Conservation (phyloP, 2,888 invertebrate genomes). For the Mongoloraphidia duomilia region DNA sequence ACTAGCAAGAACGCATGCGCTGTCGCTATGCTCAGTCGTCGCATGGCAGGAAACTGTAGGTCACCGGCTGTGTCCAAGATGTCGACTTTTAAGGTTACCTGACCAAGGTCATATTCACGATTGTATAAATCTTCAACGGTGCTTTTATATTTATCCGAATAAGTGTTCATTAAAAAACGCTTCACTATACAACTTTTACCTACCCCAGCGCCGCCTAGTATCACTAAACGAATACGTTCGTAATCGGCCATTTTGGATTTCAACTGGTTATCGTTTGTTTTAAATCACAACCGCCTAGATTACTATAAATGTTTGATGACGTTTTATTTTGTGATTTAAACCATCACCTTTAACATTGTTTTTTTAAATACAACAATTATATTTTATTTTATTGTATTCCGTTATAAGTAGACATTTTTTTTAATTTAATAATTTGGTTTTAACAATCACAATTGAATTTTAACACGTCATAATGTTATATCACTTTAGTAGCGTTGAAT, state of each 20-base stretch:
- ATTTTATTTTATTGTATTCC: no score
- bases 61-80: conserved; percentile 74
- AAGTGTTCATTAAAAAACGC: conserved; percentile 65
- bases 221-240: conserved; percentile 69
- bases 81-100: conserved; percentile 61
- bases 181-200: conserved; percentile 78
- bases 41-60: conserved; percentile 83
- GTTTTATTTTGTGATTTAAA: no score
- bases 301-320: no score
- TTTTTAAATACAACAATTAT: no score
- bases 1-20: conserved; percentile 81
- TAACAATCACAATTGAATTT: no score
- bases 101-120: conserved; percentile 65
- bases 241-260: conserved; percentile 43
- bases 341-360: no score
- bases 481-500: no score
- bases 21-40: conserved; percentile 70
- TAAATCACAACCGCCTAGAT: no score
- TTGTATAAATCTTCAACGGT: conserved; percentile 83
- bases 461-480: no score
- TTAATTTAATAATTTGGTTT: no score
- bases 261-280: no score
- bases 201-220: conserved; percentile 67
- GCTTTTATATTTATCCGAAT: conserved; percentile 65
- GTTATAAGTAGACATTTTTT: no score